Conservation (phyloP, 1,140 invertebrate genomes). For the Cardiocondyla obscurior region DNA sequence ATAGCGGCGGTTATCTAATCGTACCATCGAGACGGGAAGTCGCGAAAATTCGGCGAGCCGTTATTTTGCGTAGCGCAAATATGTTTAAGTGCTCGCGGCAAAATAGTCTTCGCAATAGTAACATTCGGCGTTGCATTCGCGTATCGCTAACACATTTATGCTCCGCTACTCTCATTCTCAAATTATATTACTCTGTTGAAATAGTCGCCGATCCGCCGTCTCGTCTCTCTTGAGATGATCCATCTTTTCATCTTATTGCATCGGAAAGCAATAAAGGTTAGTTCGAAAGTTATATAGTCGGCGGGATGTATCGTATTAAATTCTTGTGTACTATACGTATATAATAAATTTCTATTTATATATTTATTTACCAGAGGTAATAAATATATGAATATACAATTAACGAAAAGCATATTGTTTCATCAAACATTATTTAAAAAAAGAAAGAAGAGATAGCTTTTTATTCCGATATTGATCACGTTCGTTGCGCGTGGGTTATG, state of each 20-base stretch:
- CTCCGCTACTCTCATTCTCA: not conserved
- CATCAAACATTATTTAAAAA: no score
- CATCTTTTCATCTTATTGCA: slow-evolving; percentile 28
- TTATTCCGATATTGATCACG: no score
- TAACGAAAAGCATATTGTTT: not conserved
- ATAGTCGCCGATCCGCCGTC: not conserved
- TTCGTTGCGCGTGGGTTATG: not conserved
- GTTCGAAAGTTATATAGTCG: slow-evolving; percentile 15
- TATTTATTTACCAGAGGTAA: not conserved
- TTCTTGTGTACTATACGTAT: not conserved
- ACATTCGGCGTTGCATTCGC: not conserved
- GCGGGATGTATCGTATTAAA: slow-evolving; percentile 3
- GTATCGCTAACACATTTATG: not conserved
- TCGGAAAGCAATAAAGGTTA: slow-evolving; percentile 35
- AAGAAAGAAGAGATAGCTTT: no score
- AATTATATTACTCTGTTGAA: not conserved
- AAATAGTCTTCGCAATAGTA: not conserved
- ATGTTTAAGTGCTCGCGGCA: no score
- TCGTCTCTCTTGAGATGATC: slow-evolving; percentile 17
- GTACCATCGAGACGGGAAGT: slow-evolving; percentile 16
- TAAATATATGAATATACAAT: slow-evolving; percentile 9
- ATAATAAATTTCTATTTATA: not conserved
- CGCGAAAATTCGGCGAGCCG: not conserved
- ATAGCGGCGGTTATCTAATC: slow-evolving; percentile 34
- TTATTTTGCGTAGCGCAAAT: not conserved